Evolutionary conservation across 1,140 invertebrate species (phyloP).

Genomic region (Diprion similis): DNA sequence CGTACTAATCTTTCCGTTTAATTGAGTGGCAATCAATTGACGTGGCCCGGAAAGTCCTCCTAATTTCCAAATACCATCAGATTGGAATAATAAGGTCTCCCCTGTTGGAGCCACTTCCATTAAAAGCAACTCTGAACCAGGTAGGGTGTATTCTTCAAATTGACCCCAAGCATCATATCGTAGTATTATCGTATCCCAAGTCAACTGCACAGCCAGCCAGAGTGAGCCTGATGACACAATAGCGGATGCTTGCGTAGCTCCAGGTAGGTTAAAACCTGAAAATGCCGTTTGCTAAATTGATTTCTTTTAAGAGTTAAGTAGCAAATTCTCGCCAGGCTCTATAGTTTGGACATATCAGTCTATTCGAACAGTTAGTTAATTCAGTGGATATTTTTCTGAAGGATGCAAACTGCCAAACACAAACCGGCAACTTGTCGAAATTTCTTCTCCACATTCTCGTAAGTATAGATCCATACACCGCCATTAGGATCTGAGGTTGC

Average conservation of each 20-base stretch:
- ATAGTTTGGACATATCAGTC: slow-evolving; percentile 20
- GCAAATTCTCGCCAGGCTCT: slow-evolving; percentile 20
- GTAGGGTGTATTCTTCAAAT: slow-evolving; percentile 36
- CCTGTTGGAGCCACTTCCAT: slow-evolving; percentile 28
- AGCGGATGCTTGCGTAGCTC: slow-evolving; percentile 29
- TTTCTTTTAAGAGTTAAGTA: slow-evolving; percentile 22
- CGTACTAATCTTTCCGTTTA: slow-evolving; percentile 33
- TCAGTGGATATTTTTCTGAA: slow-evolving; percentile 14
- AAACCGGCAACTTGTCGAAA: slow-evolving; percentile 29
- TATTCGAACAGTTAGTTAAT: slow-evolving; percentile 25
- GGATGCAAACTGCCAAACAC: slow-evolving; percentile 21
- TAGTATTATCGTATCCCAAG: slow-evolving; percentile 35
- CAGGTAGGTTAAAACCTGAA: slow-evolving; percentile 34
- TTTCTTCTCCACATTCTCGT: background rate
- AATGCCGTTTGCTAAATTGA: slow-evolving; percentile 2
- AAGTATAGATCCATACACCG: slow-evolving; percentile 30
- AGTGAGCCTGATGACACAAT: slow-evolving; percentile 18
- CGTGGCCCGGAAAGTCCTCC: slow-evolving; percentile 36
- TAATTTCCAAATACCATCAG: slow-evolving; percentile 46
- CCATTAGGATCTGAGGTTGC: background rate
- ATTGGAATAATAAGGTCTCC: slow-evolving; percentile 40
- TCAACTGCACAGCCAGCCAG: slow-evolving; percentile 39
- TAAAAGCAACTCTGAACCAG: slow-evolving; percentile 27
- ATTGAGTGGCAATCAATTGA: slow-evolving; percentile 28
- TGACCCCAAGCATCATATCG: slow-evolving; percentile 37